Percentiles rank a stretch among this genome's conserved stretches.
Evolutionary conservation across 2,888 invertebrate species (phyloP).

Genomic region (Cerastoderma edule): DNA sequence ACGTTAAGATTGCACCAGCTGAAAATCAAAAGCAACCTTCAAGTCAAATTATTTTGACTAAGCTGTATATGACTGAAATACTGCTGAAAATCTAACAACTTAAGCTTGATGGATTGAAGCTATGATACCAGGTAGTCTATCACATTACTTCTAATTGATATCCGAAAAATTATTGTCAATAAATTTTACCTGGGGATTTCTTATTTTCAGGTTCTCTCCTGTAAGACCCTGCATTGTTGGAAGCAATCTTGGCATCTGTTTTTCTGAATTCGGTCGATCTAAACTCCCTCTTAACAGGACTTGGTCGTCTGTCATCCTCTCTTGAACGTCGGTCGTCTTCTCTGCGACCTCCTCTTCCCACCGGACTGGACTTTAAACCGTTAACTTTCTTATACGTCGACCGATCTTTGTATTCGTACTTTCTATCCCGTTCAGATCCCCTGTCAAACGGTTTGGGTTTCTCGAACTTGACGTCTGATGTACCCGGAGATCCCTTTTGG

Average conservation of each 20-base stretch:
- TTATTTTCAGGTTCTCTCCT: conserved; percentile 42
- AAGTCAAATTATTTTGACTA: too few species aligned
- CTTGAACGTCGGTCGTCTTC: too few species aligned
- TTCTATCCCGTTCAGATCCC: conserved; percentile 41
- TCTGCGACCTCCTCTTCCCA: conserved; percentile 57
- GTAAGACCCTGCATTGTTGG: conserved; percentile 32
- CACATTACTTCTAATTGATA: too few species aligned
- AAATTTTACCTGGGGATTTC: conserved; percentile 8
- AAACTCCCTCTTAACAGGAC: conserved; percentile 48
- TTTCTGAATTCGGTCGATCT: conserved; percentile 40
- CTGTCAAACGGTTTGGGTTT: conserved; percentile 53
- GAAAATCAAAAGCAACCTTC: too few species aligned
- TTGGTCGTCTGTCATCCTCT: conserved; percentile 64
- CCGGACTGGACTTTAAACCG: conserved; percentile 53
- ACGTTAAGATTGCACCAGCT: too few species aligned
- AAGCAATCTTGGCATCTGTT: too few species aligned
- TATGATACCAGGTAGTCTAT: too few species aligned
- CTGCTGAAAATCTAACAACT: too few species aligned
- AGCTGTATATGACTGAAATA: too few species aligned
- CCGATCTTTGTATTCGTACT: conserved; percentile 42
- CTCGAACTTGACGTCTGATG: conserved; percentile 47
- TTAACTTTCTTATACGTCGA: conserved; percentile 48
- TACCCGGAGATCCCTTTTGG: conserved; percentile 36
- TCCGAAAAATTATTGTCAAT: too few species aligned
- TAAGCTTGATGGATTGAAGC: too few species aligned